phyloP scores from a whole-genome alignment of 2,113 vertebrate genomes.

The Antechinus stuartii region DNA sequence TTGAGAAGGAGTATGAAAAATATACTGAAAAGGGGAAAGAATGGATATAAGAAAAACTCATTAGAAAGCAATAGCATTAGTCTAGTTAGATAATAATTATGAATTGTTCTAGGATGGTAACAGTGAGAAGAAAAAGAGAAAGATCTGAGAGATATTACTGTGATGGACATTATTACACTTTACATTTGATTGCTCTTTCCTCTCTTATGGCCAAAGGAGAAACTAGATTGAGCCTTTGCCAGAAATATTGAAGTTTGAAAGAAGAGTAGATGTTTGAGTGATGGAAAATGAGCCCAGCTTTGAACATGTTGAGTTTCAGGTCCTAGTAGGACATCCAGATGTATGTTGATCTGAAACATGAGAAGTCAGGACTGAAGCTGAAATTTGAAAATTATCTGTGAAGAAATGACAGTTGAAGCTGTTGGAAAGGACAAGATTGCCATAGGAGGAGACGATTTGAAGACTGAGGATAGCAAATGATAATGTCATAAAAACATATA shows the following conservation, averaged over 20 bases:
- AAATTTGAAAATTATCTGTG: background rate
- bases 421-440: background rate
- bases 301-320: background rate
- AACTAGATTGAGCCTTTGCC: background rate
- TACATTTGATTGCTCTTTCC: background rate
- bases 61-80: background rate
- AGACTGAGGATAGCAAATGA: background rate
- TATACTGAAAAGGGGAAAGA: background rate
- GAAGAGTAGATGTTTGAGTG: background rate
- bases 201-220: background rate
- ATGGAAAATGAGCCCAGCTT: background rate
- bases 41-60: background rate
- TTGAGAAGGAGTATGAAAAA: background rate
- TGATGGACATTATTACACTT: background rate
- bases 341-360: background rate
- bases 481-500: background rate
- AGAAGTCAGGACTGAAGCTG: background rate
- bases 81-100: background rate
- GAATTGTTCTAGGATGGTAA: no score
- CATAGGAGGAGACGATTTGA: background rate
- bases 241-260: background rate
- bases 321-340: background rate
- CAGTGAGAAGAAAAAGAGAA: background rate
- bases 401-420: background rate
- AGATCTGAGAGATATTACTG: background rate